These are phyloP conservation scores for Onthophagus sagittarius DNA, from an alignment of 2,888 invertebrate genomes.

Conservation along the genomic window DNA sequence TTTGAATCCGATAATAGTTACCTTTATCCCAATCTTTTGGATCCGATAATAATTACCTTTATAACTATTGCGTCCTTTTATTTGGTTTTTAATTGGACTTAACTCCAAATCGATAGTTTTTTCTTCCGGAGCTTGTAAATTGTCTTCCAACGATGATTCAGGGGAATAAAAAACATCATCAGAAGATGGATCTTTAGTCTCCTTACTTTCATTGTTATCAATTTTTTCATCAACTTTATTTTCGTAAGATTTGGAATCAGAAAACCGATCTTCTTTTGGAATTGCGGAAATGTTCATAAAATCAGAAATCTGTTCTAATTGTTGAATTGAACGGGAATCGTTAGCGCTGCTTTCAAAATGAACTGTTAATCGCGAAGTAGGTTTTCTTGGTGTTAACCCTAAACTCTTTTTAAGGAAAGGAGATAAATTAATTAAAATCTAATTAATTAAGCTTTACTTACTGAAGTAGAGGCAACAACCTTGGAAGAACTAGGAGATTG, in stretches of 20 bases:
- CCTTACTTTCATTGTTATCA: conserved; percentile 4
- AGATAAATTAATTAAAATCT: neutral
- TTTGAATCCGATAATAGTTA: too few relatives aligned
- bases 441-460: neutral
- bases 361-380: conserved; percentile 13
- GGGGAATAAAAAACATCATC: conserved; percentile 15
- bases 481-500: neutral
- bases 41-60: neutral
- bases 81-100: neutral
- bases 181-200: conserved; percentile 3
- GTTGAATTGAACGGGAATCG: neutral
- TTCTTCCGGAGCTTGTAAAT: neutral
- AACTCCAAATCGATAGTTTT: neutral
- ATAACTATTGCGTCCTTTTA: neutral
- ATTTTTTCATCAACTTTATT: neutral
- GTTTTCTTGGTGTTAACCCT: conserved; percentile 17
- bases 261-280: conserved; percentile 1
- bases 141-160: neutral
- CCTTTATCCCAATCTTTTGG: too few relatives aligned
- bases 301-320: neutral
- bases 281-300: conserved; percentile 2
- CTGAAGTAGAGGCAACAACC: neutral
- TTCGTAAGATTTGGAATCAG: conserved; percentile 1
- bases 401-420: conserved; percentile 7
- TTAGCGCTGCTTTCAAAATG: conserved; percentile 18